Evolutionary conservation across 2,113 vertebrate genomes (phyloP).

Genomic region (Sardina pilchardus): DNA sequence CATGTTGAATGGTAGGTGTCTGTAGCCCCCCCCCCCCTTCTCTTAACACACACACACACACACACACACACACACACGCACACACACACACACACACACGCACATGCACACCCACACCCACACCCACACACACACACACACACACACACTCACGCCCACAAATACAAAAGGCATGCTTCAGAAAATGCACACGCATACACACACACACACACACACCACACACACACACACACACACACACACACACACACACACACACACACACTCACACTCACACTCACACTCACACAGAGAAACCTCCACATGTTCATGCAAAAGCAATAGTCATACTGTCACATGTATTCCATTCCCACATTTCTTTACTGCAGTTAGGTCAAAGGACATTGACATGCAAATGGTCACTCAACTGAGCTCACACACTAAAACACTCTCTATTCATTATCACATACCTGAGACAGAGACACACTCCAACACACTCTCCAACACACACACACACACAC

Average conservation of each 20-base stretch:
- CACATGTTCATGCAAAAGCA: no score
- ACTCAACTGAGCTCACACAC: background rate
- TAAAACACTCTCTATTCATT: no score
- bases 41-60: background rate
- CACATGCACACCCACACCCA: background rate
- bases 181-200: background rate
- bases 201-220: background rate
- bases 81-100: background rate
- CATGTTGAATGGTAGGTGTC: constrained; percentile 8
- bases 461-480: no score
- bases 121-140: background rate
- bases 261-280: background rate
- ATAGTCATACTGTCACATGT: no score
- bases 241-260: background rate
- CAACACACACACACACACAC: background rate
- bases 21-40: background rate
- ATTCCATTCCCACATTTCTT: no score
- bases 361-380: no score
- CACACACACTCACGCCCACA: background rate
- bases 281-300: background rate
- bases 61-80: background rate
- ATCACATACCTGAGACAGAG: no score
- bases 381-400: background rate
- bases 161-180: background rate
- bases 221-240: background rate